Evolutionary conservation across 2,888 invertebrate genomes (phyloP), one percentile per base, ranked within the genome.

Genomic region (Trichogramma dendrolimi): DNA sequence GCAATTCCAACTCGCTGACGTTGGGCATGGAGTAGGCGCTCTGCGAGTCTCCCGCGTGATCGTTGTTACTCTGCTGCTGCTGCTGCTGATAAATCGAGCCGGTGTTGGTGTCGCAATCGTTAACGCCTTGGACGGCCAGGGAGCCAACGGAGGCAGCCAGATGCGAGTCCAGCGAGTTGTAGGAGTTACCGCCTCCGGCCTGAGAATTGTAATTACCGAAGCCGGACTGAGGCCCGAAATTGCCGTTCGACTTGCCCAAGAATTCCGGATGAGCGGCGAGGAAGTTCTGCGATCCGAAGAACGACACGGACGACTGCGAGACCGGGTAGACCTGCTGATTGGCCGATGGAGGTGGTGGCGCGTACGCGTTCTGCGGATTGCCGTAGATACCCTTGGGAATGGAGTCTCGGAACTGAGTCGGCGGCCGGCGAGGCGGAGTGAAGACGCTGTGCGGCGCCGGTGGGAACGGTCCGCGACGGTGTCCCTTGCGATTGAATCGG

Each of bases 391-490:
- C 89, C 55, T 84, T 82, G 0, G 90, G 90, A 0, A 91, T 87
- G 0, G 88, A 85, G n/a, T 89, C 87, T 52, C 89, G 83, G 76
- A 89, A 90, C 67, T 87, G 84, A 5, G 90, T 83, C 0, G 91
- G 91, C 8, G 74, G 74, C 58, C 72, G 75, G 58, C 72, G 72
- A 7, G 74, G 77, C 39, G 75, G 76, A 58, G 71, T 67, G 41
- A 77, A 64, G 68, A 74, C 58, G 58, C 70, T 63, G 51, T 71
- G 64, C 58, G 75, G 60, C 60, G 71, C 52, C 3, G 69, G 63
- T 4, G 72, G 4, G 81, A 84, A 0, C 82, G 84, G 48, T 79
- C 79, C 78, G n/a, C 79, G 79, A 57, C 78, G 70, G 11, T 76
- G 67, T 38, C 79, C 79, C 49, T 81, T 78, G 1, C 79, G 75